Conservation (phyloP, 2,113 vertebrate species). For the Ctenomys sociabilis region DNA sequence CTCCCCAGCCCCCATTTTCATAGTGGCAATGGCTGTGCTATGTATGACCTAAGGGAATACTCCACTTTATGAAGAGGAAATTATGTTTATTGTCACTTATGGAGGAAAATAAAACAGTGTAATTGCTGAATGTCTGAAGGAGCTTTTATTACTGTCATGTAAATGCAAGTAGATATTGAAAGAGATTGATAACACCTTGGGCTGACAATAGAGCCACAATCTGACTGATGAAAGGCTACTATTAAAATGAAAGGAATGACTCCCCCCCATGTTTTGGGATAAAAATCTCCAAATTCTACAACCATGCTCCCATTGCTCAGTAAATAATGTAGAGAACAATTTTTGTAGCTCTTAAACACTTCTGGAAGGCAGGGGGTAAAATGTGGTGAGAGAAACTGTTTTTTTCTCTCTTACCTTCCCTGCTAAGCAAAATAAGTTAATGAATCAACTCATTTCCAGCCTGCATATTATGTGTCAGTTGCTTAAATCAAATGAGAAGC, state of each 20-base stretch:
- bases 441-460: conserved; percentile 71
- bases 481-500: conserved; percentile 78
- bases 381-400: not conserved
- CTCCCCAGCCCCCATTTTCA: conserved; percentile 30
- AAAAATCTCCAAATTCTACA: conserved; percentile 29
- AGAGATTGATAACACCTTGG: conserved; percentile 46
- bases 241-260: not conserved
- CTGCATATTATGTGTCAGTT: conserved; percentile 53
- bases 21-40: conserved; percentile 26
- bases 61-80: conserved; percentile 74
- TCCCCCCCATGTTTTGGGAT: not conserved
- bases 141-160: conserved; percentile 58
- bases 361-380: conserved; percentile 49
- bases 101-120: conserved; percentile 62
- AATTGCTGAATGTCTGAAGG: conserved; percentile 55
- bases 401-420: not conserved
- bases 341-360: conserved; percentile 52
- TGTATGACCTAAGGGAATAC: conserved; percentile 50
- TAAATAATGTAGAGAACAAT: not conserved
- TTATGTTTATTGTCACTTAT: conserved; percentile 63
- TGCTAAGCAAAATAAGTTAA: conserved; percentile 74
- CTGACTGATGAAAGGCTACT: conserved; percentile 35
- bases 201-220: not conserved
- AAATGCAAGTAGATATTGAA: conserved; percentile 68
- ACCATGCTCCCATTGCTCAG: not conserved